Percentiles rank a stretch among this genome's conserved stretches.
Evolutionary conservation across 2,113 vertebrate species (phyloP).

Genomic region (Dinomys branickii): DNA sequence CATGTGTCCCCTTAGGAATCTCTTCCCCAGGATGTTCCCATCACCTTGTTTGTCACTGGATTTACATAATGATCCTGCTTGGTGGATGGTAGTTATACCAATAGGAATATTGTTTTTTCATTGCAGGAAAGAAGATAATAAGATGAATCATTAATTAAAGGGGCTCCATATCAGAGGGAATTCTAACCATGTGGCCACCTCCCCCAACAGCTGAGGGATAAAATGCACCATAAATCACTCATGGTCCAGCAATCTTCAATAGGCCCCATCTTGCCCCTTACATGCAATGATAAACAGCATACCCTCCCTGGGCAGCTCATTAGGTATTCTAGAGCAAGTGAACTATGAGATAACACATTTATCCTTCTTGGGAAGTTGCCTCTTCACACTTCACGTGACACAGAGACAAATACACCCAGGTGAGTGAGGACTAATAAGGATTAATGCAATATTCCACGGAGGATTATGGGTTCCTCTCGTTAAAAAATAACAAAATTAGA

Average conservation of each 20-base stretch:
- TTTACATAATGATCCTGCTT: constrained; percentile 59
- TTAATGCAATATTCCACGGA: constrained; percentile 85
- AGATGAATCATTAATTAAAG: constrained; percentile 82
- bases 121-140: constrained; percentile 73
- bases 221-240: constrained; percentile 83
- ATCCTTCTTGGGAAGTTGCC: constrained; percentile 81
- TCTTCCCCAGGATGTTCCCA: neutral
- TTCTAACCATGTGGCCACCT: constrained; percentile 74
- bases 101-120: neutral
- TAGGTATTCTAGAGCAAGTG: constrained; percentile 83
- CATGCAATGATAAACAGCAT: constrained; percentile 81
- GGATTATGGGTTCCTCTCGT: constrained; percentile 80
- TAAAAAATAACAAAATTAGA: constrained; percentile 78
- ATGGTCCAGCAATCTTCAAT: constrained; percentile 71
- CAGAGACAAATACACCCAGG: constrained; percentile 72
- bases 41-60: constrained; percentile 57
- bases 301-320: constrained; percentile 72
- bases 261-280: constrained; percentile 77
- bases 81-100: neutral
- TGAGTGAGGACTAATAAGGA: constrained; percentile 87
- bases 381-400: constrained; percentile 77
- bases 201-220: constrained; percentile 76
- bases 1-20: constrained; percentile 33
- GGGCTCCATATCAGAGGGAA: constrained; percentile 76
- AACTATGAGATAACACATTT: constrained; percentile 82